Base-by-base conservation (phyloP, 2,797 vertebrate species). In the Falco naumanni region DNA sequence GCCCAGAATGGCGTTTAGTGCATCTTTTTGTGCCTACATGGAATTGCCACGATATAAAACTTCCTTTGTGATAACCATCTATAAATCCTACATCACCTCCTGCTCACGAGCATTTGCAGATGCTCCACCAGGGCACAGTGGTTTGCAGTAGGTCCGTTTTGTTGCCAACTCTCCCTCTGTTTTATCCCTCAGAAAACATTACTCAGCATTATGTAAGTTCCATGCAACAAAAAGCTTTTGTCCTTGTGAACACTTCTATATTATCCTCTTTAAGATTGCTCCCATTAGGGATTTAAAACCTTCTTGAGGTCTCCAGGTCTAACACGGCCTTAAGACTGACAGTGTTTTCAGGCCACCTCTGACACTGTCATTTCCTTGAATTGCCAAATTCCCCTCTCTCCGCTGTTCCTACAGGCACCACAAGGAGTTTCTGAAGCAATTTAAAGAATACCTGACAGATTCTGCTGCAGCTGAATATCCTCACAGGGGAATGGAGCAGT, bases 401-500 rank as follows among this genome's bases (percentile, higher is more conserved):
- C 16, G 18, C 29, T 68, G 17, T 45, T 57, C n/a, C 47, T 80
- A 77, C 37, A 80, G 33, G 25, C 19, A 71, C 16, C 45, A 29
- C 81, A 78, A 91, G 65, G 48, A 70, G 3, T 79, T 95, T 95
- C 82, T 87, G 34, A 54, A 72, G 78, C 43, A 85, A 66, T 75
- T 31, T 54, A 47, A 82, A 79, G 57, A 59, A 63, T 28, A 63
- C 34, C 25, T 93, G 86, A 37, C 20, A 91, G 87, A 34, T 75
- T 87, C 87, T 65, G 68, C 84, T 72, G 94, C 93, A 87, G 76
- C 20, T 81, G 56, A 71, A 53, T 83, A 64, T 87, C 91, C 88
- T 91, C 74, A 59, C 28, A 50, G 83, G 56, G 51, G 84, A 96
- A 83, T 41, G 89, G 90, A 91, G 89, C 92, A 96, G 60, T 84